A percentile compares a stretch with the other conserved stretches of the same genome.
These are phyloP conservation scores for Anastrepha ludens DNA, from an alignment of 1,140 invertebrate genomes.

Conservation along the genomic window DNA sequence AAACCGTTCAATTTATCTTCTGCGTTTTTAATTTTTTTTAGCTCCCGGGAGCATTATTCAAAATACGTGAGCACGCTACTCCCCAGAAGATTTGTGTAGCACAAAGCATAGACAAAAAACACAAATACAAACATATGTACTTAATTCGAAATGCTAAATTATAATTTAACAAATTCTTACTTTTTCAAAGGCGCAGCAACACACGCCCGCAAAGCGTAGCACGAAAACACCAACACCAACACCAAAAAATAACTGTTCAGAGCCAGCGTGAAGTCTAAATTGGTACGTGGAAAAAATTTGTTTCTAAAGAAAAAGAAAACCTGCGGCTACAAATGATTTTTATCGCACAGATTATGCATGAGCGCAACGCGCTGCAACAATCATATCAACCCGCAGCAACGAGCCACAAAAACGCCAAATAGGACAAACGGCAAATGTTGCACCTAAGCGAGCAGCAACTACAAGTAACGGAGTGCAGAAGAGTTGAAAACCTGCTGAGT, in stretches of 20 bases:
- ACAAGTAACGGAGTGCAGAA: neutral
- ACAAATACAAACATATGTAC: neutral
- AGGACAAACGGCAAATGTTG: constrained; percentile 10
- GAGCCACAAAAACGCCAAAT: constrained; percentile 2
- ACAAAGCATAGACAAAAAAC: neutral
- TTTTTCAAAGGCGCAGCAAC: neutral
- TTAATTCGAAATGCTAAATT: constrained; percentile 27
- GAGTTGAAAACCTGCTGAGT: neutral
- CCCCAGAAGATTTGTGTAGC: neutral
- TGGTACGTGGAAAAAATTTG: neutral
- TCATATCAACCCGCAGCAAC: neutral
- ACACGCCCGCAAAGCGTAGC: neutral
- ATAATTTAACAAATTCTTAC: constrained; percentile 49
- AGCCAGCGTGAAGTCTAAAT: neutral
- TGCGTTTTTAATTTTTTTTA: neutral
- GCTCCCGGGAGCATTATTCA: neutral
- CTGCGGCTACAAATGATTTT: constrained; percentile 34
- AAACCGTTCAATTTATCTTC: neutral
- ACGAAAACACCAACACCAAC: neutral
- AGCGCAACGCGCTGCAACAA: neutral
- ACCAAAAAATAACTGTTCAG: neutral
- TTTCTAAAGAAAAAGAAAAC: constrained; percentile 34
- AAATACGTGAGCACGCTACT: constrained; percentile 14
- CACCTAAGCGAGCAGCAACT: neutral
- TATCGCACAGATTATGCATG: constrained; percentile 36